Conservation (phyloP, 92 coral and sea anemone genomes). For the Paragorgia papillata region DNA sequence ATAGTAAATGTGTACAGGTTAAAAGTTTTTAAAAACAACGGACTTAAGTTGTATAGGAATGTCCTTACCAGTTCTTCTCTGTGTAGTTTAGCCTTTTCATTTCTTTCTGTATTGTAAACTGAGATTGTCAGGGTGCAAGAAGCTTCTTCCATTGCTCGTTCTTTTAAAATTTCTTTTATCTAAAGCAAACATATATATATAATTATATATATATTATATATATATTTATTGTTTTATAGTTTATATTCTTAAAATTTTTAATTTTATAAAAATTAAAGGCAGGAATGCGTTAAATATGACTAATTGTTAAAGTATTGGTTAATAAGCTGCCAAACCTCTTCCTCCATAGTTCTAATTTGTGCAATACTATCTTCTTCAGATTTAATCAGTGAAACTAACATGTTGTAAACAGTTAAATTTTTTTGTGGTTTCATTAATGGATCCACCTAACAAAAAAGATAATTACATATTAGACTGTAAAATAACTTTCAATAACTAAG, state of each 20-base stretch:
- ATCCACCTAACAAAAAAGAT: conserved; percentile 70
- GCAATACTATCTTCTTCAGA: conserved; percentile 88
- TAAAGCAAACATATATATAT: conserved; percentile 36
- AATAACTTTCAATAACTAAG: not conserved
- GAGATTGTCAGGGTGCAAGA: conserved; percentile 81
- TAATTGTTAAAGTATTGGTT: too few species aligned
- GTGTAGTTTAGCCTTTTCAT: conserved; percentile 93
- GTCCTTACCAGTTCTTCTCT: conserved; percentile 79
- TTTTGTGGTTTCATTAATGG: conserved; percentile 90
- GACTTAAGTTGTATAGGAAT: not conserved
- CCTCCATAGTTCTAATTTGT: conserved; percentile 91
- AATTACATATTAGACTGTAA: not conserved
- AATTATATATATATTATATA: too few species aligned
- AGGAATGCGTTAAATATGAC: too few species aligned
- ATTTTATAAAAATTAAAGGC: too few species aligned
- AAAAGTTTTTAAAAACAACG: not conserved
- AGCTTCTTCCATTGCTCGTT: conserved; percentile 94
- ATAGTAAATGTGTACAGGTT: not conserved
- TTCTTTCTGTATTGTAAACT: conserved; percentile 97
- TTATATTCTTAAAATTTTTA: too few species aligned
- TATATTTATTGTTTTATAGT: not conserved
- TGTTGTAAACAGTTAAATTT: conserved; percentile 79
- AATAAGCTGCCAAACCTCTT: conserved; percentile 88
- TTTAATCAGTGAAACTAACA: conserved; percentile 86
- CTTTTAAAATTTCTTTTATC: conserved; percentile 93